These are phyloP conservation scores for Lasioglossum baleicum DNA, from an alignment of 1,140 invertebrate species.

Conservation along the genomic window DNA sequence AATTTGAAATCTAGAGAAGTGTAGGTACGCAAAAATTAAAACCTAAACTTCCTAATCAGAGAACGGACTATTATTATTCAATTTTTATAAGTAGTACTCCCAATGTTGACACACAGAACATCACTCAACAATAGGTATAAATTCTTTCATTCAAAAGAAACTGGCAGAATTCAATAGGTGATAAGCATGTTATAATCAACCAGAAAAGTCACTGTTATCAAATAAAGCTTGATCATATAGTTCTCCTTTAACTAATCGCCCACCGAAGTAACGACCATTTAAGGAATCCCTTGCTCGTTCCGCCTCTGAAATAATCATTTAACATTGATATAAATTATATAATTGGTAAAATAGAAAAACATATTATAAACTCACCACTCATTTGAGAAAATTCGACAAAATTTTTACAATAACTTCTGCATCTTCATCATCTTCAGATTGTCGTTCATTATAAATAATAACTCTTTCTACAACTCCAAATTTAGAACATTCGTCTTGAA, in stretches of 20 bases:
- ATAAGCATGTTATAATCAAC: conserved; percentile 80
- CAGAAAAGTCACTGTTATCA: conserved; percentile 97
- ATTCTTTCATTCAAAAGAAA: conserved; percentile 71
- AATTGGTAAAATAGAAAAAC: neutral
- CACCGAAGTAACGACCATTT: conserved; percentile 97
- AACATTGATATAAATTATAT: neutral
- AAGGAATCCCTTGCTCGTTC: conserved; percentile 91
- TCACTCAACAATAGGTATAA: conserved; percentile 43
- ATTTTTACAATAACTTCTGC: conserved; percentile 98
- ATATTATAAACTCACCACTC: conserved; percentile 80
- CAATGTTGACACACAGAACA: conserved; percentile 34
- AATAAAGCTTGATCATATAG: conserved; percentile 98
- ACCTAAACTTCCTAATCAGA: conserved; percentile 41
- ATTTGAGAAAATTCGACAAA: conserved; percentile 96
- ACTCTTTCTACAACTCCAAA: conserved; percentile 94
- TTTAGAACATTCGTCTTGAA: conserved; percentile 97
- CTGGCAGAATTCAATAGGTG: conserved; percentile 23
- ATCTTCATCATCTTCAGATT: conserved; percentile 92
- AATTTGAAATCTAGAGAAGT: no score
- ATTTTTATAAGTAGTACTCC: no score
- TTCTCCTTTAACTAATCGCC: conserved; percentile 94
- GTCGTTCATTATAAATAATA: conserved; percentile 98
- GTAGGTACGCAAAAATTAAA: no score
- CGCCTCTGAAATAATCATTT: conserved; percentile 84
- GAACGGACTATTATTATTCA: no score